Conservation (phyloP, 2,888 invertebrate genomes). For the Drosophila anomelani region DNA sequence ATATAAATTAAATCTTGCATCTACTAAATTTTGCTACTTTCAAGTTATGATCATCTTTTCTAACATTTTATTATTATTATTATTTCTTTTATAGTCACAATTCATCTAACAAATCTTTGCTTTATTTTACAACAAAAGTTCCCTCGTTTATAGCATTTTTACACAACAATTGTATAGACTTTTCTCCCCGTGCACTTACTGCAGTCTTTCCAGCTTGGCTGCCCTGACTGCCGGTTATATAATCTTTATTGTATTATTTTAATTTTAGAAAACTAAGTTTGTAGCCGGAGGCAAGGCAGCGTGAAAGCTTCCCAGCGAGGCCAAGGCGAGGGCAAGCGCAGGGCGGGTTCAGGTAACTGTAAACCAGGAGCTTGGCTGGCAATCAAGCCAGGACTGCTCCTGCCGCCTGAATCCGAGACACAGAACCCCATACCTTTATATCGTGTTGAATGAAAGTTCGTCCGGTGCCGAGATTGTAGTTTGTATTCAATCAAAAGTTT, state of each 20-base stretch:
- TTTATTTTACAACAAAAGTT: not conserved
- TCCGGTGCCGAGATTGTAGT: conserved; percentile 65
- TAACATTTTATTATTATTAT: not conserved
- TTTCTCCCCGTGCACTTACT: conserved; percentile 15
- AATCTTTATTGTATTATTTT: conserved; percentile 78
- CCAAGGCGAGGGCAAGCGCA: conserved; percentile 5
- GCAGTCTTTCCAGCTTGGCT: conserved; percentile 20
- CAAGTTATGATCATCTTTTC: not conserved
- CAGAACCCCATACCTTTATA: conserved; percentile 1
- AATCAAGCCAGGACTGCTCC: conserved; percentile 21
- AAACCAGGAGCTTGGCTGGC: conserved; percentile 40
- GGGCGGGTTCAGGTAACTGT: conserved; percentile 39
- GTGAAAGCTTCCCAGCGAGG: conserved; percentile 27
- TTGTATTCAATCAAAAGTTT: conserved; percentile 79
- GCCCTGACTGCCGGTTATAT: conserved; percentile 53
- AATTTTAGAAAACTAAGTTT: conserved; percentile 73
- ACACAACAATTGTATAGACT: not conserved
- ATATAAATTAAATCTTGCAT: not conserved
- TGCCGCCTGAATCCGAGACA: conserved; percentile 15
- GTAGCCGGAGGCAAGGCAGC: conserved; percentile 33
- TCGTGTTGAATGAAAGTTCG: conserved; percentile 49
- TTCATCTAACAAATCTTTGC: not conserved
- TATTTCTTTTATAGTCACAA: not conserved
- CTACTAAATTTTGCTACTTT: no score
- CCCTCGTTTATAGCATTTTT: not conserved